Base-by-base conservation (phyloP, 2,888 invertebrate species). In the Andrena trimmerana region DNA sequence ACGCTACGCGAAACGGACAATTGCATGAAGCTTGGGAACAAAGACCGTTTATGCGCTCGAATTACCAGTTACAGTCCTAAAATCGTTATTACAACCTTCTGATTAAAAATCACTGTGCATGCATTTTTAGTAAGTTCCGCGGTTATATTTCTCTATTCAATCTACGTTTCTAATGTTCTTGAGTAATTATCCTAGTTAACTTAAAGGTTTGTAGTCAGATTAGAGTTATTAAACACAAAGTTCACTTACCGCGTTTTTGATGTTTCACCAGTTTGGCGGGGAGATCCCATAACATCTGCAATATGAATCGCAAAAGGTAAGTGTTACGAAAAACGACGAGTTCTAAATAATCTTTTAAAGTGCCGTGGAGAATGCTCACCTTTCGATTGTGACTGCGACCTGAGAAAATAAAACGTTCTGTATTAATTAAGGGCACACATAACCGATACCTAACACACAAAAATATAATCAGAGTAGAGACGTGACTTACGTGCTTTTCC, bases 231-330 rank as follows among this genome's bases (percentile, higher is more conserved):
- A 63, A 31, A 65, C 10, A 16, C 70, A 42, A 20, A 20, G 27
- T 57, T 70, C 71, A 13, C 68, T 83, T 88, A 88, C 88, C 88
- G 84, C 8, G 66, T 72, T 81, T 80, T 89, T 54, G 60, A 20
- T 36, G 52, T 6, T 27, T 89, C 89, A 0, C 8, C 60, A n/a
- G 69, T 48, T 27, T 76, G 84, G 5, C 81, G 88, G 24, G 85
- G 52, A 7, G 79, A 50, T 13, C 52, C 2, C 60, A 57, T 31
- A 36, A 48, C 74, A 70, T 87, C 89, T 85, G 42, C 7, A 77
- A 84, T 20, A 73, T 1, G 10, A 48, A 57, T 52, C 13, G 20
- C 0, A 31, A 1, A 29, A 48, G 33, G 65, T 48, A 59, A 27
- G n/a, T 33, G 2, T 33, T 62, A 13, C 20, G 52, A 10, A 20